Percentiles rank a stretch among this genome's conserved stretches.
Conservation (phyloP, 1,140 invertebrate genomes). For the Pseudomyrmex sp. region DNA sequence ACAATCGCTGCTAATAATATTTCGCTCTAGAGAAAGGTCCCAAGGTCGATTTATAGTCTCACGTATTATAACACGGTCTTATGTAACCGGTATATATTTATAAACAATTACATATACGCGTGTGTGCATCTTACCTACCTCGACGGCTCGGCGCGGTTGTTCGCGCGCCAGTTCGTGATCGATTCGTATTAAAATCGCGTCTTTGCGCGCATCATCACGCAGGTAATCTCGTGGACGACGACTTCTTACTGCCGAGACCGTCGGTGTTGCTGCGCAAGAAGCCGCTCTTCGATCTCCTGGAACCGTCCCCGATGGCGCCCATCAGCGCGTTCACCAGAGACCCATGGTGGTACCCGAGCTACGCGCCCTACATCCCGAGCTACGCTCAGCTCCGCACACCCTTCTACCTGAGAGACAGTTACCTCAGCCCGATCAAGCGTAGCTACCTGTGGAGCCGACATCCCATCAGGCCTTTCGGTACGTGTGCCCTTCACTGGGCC, state of each 20-base stretch:
- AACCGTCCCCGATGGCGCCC: conserved; percentile 91
- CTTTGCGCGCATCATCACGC: background rate
- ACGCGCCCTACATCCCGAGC: conserved; percentile 89
- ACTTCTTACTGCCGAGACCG: conserved; percentile 74
- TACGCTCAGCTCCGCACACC: conserved; percentile 88
- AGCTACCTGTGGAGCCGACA: conserved; percentile 95
- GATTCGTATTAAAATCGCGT: conserved; percentile 33
- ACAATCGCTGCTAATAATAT: conserved; percentile 58
- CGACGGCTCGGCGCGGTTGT: background rate
- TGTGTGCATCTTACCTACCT: conserved; percentile 6
- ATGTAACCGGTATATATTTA: conserved; percentile 50
- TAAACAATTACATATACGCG: conserved; percentile 30
- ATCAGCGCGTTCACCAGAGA: conserved; percentile 92
- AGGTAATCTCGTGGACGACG: conserved; percentile 81
- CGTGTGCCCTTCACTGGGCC: conserved; percentile 74
- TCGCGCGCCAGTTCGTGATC: conserved; percentile 24
- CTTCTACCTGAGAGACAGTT: conserved; percentile 93
- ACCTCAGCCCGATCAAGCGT: conserved; percentile 94
- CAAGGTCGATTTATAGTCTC: conserved; percentile 29
- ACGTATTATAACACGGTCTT: background rate
- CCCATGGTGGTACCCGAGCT: conserved; percentile 94
- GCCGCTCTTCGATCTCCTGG: conserved; percentile 90
- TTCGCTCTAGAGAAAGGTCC: conserved; percentile 32
- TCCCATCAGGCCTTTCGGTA: conserved; percentile 94
- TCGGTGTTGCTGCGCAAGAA: conserved; percentile 85